Evolutionary conservation across 2,113 vertebrate species (phyloP).

Genomic region (Scomber scombrus): DNA sequence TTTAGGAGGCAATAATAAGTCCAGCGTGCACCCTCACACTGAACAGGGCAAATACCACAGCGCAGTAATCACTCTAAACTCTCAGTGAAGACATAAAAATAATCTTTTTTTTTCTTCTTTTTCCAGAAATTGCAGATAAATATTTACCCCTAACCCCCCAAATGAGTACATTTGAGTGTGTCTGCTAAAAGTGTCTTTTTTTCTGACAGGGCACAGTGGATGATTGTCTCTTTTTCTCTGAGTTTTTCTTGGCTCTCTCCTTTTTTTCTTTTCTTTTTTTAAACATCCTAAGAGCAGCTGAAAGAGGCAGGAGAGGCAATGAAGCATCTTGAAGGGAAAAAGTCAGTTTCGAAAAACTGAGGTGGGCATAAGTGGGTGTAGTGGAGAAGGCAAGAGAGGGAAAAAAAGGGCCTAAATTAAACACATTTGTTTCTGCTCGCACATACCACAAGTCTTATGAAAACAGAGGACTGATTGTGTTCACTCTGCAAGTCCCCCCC

Average conservation of each 20-base stretch:
- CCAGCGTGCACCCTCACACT: conserved; percentile 54
- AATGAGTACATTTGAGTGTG: conserved; percentile 68
- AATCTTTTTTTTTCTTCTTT: conserved; percentile 55
- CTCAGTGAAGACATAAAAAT: conserved; percentile 66
- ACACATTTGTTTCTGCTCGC: conserved; percentile 91
- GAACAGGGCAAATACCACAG: conserved; percentile 74
- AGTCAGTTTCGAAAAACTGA: conserved; percentile 74
- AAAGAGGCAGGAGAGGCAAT: conserved; percentile 65
- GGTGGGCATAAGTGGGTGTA: conserved; percentile 79
- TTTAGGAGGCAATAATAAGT: conserved; percentile 76
- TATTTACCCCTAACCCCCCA: conserved; percentile 75
- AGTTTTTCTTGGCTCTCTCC: conserved; percentile 28
- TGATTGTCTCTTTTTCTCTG: conserved; percentile 53
- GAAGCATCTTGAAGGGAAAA: conserved; percentile 67
- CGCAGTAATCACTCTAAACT: conserved; percentile 70
- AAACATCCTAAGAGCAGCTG: conserved; percentile 66
- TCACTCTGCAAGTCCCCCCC: conserved; percentile 79
- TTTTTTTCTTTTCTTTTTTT: conserved; percentile 27
- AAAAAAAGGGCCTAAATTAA: conserved; percentile 84
- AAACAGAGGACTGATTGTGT: conserved; percentile 90
- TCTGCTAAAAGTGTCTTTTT: conserved; percentile 73
- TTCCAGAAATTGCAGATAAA: conserved; percentile 76
- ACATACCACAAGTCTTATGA: conserved; percentile 90
- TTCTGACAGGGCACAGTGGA: conserved; percentile 54
- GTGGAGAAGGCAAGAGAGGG: conserved; percentile 56